A percentile compares a stretch with the other conserved stretches of the same genome.
phyloP scores from a whole-genome alignment of 2,113 vertebrate species.

The Microtus oregoni region DNA sequence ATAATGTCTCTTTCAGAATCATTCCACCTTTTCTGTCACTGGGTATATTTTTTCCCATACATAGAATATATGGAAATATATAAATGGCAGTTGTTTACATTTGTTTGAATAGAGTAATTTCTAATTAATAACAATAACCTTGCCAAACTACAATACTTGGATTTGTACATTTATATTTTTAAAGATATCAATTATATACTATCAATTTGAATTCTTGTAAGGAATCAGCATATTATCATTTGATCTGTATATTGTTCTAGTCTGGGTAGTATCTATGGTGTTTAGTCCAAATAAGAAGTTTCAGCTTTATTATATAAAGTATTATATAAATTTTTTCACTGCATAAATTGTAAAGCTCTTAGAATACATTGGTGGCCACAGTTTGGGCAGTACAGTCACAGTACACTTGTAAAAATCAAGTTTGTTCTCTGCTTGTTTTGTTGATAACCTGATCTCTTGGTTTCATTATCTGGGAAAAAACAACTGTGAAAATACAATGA shows the following conservation, averaged over 20 bases:
- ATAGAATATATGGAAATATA: background rate
- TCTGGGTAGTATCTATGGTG: background rate
- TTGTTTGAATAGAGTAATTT: background rate
- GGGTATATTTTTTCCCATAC: background rate
- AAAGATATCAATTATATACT: background rate
- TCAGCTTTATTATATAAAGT: background rate
- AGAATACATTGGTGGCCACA: background rate
- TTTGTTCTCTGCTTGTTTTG: background rate
- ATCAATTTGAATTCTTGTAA: background rate
- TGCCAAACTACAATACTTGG: background rate
- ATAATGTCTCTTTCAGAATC: background rate
- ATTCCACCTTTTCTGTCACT: background rate
- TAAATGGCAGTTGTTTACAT: background rate
- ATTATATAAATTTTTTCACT: constrained; percentile 21
- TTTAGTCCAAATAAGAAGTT: background rate
- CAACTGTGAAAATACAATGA: background rate
- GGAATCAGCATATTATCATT: background rate
- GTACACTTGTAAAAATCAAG: background rate
- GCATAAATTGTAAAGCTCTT: background rate
- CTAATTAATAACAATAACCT: background rate
- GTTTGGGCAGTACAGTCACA: background rate
- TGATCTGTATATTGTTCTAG: background rate
- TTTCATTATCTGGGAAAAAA: background rate
- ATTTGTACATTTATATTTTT: background rate
- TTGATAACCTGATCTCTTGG: background rate